Evolutionary conservation across 2,113 vertebrate genomes (phyloP), one percentile per base, ranked within the genome.

Genomic region (Ptilorrhoa leucosticta): DNA sequence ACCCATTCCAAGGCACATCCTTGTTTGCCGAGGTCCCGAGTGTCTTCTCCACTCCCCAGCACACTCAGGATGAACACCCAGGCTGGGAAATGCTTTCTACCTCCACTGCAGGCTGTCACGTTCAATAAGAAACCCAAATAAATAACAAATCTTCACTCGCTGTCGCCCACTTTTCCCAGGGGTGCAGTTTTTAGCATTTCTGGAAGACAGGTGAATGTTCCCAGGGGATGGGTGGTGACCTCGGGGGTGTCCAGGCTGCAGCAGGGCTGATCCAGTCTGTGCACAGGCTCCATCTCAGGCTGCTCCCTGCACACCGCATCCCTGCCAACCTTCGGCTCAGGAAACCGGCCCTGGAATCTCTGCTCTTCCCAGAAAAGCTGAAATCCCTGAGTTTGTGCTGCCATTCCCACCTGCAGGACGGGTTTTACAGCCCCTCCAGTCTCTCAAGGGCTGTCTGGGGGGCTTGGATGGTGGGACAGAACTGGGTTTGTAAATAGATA

Each of bases 261-360:
- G n/a, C 24, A 69, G 15, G 20, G 19, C 11, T 47, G 80, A 56
- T 54, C 47, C 39, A 44, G 35, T 19, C 39, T 17, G 13, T 15
- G 2, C 22, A 26, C 22, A 79, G 33, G 2, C 45, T 37, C 37
- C 3, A 0, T 19, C 75, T 42, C 65, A 17, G 0, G 0, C 31
- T 44, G 23, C 8, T 15, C 26, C 31, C 40, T 71, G 28, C 45
- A 56, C 48, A 22, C 39, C 40, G 39, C 11, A 6, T 22, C 68
- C 15, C 73, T 50, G 45, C 1, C 1, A 37, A 54, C 7, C 3
- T 77, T 42, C 28, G 56, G 11, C 37, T 75, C 1, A 0, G 35
- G 33, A 78, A 64, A 26, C 7, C 37, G 14, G 37, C 8, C 37
- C 66, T 63, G 24, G 66, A 82, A 72, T 65, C 77, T 31, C 48